A percentile compares a stretch with the other conserved stretches of the same genome.
phyloP scores from a whole-genome alignment of 2,797 vertebrate species.

The Acanthopagrus latus region DNA sequence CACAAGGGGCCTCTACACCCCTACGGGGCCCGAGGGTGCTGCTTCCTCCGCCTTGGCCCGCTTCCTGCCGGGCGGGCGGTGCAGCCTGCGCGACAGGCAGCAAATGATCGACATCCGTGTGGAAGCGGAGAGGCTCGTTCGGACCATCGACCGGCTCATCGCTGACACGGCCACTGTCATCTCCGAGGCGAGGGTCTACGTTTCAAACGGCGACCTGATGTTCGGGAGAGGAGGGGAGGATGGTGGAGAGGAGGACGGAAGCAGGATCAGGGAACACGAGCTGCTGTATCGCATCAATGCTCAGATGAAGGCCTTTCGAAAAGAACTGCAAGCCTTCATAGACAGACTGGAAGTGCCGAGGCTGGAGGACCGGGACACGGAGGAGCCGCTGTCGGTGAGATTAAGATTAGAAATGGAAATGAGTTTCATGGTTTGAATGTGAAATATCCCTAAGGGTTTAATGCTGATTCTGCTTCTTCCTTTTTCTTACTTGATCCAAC shows the following conservation, averaged over 20 bases:
- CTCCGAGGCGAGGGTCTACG: conserved; percentile 92
- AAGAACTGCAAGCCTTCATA: conserved; percentile 96
- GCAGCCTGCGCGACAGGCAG: conserved; percentile 91
- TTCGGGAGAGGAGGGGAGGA: conserved; percentile 90
- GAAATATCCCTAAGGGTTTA: conserved; percentile 20
- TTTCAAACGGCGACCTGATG: conserved; percentile 92
- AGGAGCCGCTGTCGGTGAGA: conserved; percentile 98
- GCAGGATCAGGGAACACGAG: conserved; percentile 95
- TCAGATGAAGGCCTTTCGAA: conserved; percentile 98
- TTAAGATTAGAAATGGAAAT: not conserved
- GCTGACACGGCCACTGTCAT: conserved; percentile 95
- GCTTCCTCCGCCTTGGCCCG: conserved; percentile 79
- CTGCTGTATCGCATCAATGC: conserved; percentile 96
- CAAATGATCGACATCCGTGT: conserved; percentile 97
- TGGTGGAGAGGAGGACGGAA: conserved; percentile 88
- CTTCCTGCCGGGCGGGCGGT: conserved; percentile 84
- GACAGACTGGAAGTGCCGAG: conserved; percentile 93
- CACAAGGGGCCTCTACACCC: conserved; percentile 89
- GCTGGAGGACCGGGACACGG: conserved; percentile 88
- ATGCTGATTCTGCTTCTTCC: conserved; percentile 58
- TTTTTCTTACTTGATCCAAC: conserved; percentile 48
- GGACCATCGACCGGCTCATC: conserved; percentile 95
- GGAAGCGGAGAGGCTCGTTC: conserved; percentile 93
- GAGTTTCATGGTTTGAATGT: not conserved
- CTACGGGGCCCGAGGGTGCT: conserved; percentile 72